A percentile compares a stretch with the other conserved stretches of the same genome.
Evolutionary conservation across 2,888 invertebrate species (phyloP).

Genomic region (Andrena bicolor): DNA sequence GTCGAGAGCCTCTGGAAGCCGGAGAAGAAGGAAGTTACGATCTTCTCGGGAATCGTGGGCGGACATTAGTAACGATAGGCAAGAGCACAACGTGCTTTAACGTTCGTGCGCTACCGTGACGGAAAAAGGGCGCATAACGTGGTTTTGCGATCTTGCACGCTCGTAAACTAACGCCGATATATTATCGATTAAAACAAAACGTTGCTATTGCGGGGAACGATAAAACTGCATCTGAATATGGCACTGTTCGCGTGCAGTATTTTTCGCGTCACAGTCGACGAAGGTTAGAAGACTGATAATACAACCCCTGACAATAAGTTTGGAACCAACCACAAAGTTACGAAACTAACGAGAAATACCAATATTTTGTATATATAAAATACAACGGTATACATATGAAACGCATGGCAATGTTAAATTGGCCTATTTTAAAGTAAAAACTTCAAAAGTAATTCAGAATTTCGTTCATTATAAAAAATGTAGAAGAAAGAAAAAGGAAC

Average conservation of each 20-base stretch:
- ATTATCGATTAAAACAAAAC: conserved; percentile 32
- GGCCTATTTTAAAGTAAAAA: not conserved
- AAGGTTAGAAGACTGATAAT: not conserved
- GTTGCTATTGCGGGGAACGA: not conserved
- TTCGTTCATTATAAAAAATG: not conserved
- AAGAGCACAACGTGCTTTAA: conserved; percentile 20
- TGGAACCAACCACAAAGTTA: too few relatives aligned
- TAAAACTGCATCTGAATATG: not conserved
- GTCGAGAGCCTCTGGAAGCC: conserved; percentile 49
- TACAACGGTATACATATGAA: not conserved
- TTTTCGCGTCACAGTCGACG: not conserved
- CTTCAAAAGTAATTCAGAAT: too few relatives aligned
- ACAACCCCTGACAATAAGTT: not conserved
- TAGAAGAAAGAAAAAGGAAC: not conserved
- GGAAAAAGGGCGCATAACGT: conserved; percentile 28
- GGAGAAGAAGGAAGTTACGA: conserved; percentile 61
- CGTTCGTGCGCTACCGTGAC: conserved; percentile 48
- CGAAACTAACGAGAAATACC: too few relatives aligned
- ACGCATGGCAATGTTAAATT: not conserved
- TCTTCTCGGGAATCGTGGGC: conserved; percentile 54
- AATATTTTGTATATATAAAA: too few relatives aligned
- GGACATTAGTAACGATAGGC: conserved; percentile 67
- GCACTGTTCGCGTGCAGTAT: not conserved
- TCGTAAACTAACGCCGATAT: conserved; percentile 38
- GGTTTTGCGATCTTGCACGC: conserved; percentile 12